Conservation (phyloP, 2,797 vertebrate genomes). For the Hemibagrus guttatus region DNA sequence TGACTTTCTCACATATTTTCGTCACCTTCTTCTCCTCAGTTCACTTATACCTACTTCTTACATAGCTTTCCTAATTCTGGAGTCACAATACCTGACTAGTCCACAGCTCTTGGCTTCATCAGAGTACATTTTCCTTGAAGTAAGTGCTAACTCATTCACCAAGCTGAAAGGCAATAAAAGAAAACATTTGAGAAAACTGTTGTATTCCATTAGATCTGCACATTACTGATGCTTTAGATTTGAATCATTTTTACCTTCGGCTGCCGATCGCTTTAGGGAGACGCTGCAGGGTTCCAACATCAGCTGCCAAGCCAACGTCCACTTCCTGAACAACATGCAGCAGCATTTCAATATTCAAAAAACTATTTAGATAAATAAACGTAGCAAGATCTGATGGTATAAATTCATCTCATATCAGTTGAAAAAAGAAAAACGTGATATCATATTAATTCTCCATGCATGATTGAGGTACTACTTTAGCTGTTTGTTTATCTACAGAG, state of each 20-base stretch:
- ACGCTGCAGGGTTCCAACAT: constrained; percentile 87
- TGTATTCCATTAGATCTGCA: not conserved
- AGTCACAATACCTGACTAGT: constrained; percentile 80
- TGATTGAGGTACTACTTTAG: not conserved
- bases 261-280: constrained; percentile 86
- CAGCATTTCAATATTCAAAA: not conserved
- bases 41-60: too few relatives aligned
- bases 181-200: not conserved
- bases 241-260: constrained; percentile 74
- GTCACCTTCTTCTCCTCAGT: too few relatives aligned
- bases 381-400: not conserved
- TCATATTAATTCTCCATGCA: not conserved
- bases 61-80: not conserved
- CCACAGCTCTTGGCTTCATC: constrained; percentile 85
- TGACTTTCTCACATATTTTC: too few relatives aligned
- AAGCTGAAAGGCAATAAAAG: constrained; percentile 69
- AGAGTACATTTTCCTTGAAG: constrained; percentile 83
- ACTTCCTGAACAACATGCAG: constrained; percentile 77
- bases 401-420: not conserved
- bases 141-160: constrained; percentile 87
- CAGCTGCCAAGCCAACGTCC: constrained; percentile 85
- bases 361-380: not conserved
- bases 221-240: not conserved
- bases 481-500: not conserved
- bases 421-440: too few relatives aligned